phyloP scores from a whole-genome alignment of 2,797 vertebrate species.

The Sphaeramia orbicularis region DNA sequence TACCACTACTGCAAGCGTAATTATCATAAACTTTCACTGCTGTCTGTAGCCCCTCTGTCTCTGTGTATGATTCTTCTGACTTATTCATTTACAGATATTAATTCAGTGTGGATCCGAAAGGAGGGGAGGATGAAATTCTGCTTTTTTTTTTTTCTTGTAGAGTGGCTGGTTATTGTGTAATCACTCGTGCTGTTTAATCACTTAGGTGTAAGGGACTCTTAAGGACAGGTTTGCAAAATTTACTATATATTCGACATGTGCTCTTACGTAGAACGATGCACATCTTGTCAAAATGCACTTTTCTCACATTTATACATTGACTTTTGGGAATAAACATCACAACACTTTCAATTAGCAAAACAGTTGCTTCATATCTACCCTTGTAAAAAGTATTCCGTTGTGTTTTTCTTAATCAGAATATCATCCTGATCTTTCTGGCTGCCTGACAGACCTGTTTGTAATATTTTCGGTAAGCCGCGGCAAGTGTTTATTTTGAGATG shows the following conservation, averaged over 20 bases:
- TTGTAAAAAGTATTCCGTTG: background rate
- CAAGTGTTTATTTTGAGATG: constrained; percentile 45
- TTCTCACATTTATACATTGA: constrained; percentile 21
- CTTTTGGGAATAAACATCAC: constrained; percentile 17
- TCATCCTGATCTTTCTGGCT: constrained; percentile 8
- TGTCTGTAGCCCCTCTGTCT: constrained; percentile 67
- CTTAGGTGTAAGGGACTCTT: constrained; percentile 22
- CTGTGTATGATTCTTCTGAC: constrained; percentile 50
- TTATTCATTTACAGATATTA: constrained; percentile 58
- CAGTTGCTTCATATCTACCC: constrained; percentile 1
- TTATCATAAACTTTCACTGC: constrained; percentile 81
- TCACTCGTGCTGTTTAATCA: constrained; percentile 40
- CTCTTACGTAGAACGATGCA: constrained; percentile 20
- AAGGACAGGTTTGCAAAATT: constrained; percentile 38
- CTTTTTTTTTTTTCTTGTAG: constrained; percentile 20
- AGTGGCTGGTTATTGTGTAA: constrained; percentile 40
- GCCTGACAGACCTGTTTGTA: constrained; percentile 28
- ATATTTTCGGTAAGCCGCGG: constrained; percentile 8
- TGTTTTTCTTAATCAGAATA: constrained; percentile 20
- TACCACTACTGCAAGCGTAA: constrained; percentile 83
- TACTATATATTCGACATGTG: background rate
- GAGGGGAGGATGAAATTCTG: constrained; percentile 31
- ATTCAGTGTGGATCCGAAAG: constrained; percentile 45
- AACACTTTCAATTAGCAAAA: background rate
- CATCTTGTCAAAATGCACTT: constrained; percentile 35